Percentiles rank a stretch among this genome's conserved stretches.
phyloP scores from a whole-genome alignment of 2,113 vertebrate genomes.

The Cettia cetti region DNA sequence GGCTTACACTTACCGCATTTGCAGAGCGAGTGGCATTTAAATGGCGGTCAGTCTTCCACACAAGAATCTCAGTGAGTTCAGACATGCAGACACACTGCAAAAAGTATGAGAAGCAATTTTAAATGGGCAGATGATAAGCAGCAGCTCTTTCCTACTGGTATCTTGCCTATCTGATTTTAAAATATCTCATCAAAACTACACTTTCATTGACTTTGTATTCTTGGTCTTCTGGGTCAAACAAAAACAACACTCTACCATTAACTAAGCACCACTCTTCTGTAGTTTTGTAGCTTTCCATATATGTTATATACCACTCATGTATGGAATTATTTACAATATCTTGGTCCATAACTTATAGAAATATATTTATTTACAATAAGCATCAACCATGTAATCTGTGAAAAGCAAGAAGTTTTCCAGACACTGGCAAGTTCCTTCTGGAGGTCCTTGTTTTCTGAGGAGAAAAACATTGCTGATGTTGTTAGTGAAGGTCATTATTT shows the following conservation, averaged over 20 bases:
- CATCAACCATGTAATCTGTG: background rate
- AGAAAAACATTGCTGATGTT: background rate
- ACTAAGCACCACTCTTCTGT: background rate
- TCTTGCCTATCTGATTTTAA: background rate
- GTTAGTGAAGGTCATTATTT: background rate
- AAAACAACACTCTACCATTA: background rate
- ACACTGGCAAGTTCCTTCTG: background rate
- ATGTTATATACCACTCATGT: background rate
- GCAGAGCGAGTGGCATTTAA: background rate
- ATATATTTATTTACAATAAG: background rate
- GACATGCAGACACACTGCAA: rapidly evolving
- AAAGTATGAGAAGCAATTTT: background rate
- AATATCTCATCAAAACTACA: background rate
- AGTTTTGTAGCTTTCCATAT: background rate
- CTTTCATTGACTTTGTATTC: background rate
- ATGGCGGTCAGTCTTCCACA: background rate
- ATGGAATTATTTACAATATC: background rate
- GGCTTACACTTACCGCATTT: background rate
- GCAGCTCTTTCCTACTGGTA: background rate
- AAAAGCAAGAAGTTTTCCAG: background rate
- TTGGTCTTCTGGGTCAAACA: background rate
- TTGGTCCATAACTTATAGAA: background rate
- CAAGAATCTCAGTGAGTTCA: background rate
- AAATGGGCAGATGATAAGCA: background rate
- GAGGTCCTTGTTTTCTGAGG: background rate